A percentile compares a stretch with the other conserved stretches of the same genome.
These are phyloP conservation scores for Terrapene triunguis DNA, from an alignment of 2,113 vertebrate species.

Conservation along the genomic window DNA sequence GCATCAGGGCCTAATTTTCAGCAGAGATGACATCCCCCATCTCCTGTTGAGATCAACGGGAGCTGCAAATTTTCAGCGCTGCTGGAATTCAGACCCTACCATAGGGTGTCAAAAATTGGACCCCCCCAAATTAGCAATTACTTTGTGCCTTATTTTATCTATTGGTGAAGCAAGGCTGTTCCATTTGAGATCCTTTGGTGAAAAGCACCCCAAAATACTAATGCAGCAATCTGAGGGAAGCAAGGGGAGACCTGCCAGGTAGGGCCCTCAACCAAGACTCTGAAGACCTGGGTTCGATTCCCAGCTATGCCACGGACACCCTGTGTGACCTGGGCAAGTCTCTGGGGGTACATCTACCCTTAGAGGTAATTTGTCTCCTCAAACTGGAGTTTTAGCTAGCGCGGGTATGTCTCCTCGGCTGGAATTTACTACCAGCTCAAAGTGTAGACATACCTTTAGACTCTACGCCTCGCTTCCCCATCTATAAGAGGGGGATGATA, in stretches of 20 bases:
- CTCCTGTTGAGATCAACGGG: neutral
- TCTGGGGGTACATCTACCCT: neutral
- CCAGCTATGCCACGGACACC: neutral
- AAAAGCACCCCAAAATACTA: neutral
- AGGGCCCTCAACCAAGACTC: neutral
- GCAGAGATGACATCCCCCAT: neutral
- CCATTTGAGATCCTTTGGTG: neutral
- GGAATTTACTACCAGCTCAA: too few relatives aligned
- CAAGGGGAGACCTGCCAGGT: neutral
- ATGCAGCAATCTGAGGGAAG: neutral
- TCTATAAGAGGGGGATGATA: fast-evolving
- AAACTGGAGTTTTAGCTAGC: neutral
- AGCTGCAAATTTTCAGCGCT: neutral
- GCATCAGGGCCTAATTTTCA: neutral
- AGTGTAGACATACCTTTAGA: too few relatives aligned
- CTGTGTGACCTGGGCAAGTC: neutral
- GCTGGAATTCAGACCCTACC: neutral
- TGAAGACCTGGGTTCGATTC: neutral
- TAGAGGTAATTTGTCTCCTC: neutral
- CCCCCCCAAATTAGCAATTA: neutral
- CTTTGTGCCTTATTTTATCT: neutral
- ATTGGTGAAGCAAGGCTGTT: neutral
- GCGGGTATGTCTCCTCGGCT: too few relatives aligned
- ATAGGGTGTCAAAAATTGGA: neutral
- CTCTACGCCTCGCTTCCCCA: too few relatives aligned